Conservation (phyloP, 1,140 invertebrate species). For the Coptotermes formosanus region DNA sequence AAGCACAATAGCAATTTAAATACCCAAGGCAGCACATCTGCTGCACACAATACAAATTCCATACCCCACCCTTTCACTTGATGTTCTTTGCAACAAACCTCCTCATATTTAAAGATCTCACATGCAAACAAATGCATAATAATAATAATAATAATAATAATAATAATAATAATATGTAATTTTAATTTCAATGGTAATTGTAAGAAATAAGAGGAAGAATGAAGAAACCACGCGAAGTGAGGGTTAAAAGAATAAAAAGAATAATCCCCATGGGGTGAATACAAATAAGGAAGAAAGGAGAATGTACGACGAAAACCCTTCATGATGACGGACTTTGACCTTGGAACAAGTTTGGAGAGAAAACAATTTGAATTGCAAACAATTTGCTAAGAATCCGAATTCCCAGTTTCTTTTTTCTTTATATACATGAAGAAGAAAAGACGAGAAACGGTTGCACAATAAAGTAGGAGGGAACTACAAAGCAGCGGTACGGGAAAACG, state of each 20-base stretch:
- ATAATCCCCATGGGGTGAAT: neutral
- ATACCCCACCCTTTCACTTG: neutral
- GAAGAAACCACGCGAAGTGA: neutral
- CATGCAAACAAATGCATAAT: neutral
- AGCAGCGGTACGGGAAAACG: neutral
- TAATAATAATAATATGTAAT: neutral
- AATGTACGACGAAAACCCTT: neutral
- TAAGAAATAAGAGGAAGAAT: neutral
- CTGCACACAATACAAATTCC: neutral
- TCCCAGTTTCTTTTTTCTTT: neutral
- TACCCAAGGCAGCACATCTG: neutral
- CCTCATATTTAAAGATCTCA: neutral
- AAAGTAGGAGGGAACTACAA: neutral
- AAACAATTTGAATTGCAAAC: slow-evolving; percentile 14
- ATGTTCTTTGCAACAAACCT: no score
- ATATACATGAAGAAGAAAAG: neutral
- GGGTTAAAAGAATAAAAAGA: neutral
- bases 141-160: neutral
- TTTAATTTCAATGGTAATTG: no score
- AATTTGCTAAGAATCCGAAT: neutral
- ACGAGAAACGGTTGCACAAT: neutral
- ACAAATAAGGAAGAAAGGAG: neutral
- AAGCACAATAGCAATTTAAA: neutral
- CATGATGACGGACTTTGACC: neutral
- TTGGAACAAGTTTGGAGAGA: neutral